Base-by-base conservation (phyloP, 2,113 vertebrate species). In the Chionodraco myersi region DNA sequence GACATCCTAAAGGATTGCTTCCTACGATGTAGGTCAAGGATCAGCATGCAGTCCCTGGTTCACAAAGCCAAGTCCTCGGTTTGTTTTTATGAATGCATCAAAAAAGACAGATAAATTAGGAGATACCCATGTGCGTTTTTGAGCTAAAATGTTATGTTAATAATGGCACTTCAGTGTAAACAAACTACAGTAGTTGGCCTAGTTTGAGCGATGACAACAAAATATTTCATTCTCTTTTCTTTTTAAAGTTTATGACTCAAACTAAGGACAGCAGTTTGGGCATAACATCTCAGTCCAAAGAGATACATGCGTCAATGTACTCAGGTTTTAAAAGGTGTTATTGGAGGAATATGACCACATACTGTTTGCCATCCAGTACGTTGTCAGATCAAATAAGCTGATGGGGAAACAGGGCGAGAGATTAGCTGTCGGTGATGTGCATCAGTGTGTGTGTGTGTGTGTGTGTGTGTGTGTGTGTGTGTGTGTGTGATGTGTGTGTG, bases 361-460 rank as follows among this genome's bases (percentile, higher is more conserved):
- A 7, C 21, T 49, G 67, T 81, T 81, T 65, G 79, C 36, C 82
- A 80, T 80, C 79, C 61, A 51, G 34, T n/a, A 52, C 30, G 63
- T 54, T 75, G 70, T 73, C 58, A 15, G 51, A 80, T 82, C 67
- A 72, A 74, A 74, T 76, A 1, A 57, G 77, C 65, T 41, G 65
- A 77, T 48, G 44, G 69, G 52, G 45, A 57, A 79, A 79, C 45
- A 51, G 60, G 61, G 65, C 8, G 48, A 75, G 59, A 56, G 65
- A 70, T 75, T 41, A 77, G 69, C 86, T 82, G 83, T 85, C 85
- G 83, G 44, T 52, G 86, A 86, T 66, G 45, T 77, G 75, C 76
- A 75, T 59, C 72, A 85, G 62, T 30, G 26, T 30, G 26, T 30
- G 26, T 30, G 26, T 30, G 26, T 21, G 53, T 57, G 61, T 26